Conservation (phyloP, 2,888 invertebrate species). For the Microctonus aethiopoides region DNA sequence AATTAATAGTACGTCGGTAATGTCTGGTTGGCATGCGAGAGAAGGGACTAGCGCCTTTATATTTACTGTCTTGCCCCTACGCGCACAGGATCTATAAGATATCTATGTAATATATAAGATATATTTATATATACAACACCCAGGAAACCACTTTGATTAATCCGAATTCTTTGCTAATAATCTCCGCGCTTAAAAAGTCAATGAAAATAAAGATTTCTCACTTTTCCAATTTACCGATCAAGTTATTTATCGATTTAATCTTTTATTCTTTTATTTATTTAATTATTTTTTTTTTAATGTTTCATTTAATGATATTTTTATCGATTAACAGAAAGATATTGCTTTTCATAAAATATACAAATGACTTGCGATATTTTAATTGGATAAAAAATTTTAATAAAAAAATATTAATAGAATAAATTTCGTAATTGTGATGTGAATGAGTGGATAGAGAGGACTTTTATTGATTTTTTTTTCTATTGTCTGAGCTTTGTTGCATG, state of each 20-base stretch:
- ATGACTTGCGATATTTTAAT: too few species aligned
- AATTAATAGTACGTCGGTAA: slow-evolving; percentile 61
- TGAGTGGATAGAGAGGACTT: too few species aligned
- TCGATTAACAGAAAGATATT: neutral
- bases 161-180: slow-evolving; percentile 7
- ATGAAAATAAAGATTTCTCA: neutral
- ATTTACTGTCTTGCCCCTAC: slow-evolving; percentile 42
- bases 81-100: neutral
- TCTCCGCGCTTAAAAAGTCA: neutral
- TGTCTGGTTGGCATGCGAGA: slow-evolving; percentile 58
- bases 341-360: too few species aligned
- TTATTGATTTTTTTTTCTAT: too few species aligned
- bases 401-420: too few species aligned
- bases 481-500: too few species aligned
- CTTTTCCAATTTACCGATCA: neutral
- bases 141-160: neutral
- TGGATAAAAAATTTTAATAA: too few species aligned
- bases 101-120: slow-evolving; percentile 7
- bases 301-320: neutral
- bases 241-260: too few species aligned
- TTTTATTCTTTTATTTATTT: too few species aligned
- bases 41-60: slow-evolving; percentile 42
- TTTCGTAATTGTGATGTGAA: too few species aligned
- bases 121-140: neutral
- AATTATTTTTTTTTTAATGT: neutral